Evolutionary conservation across 92 coral and sea anemone genomes (phyloP), one percentile per base, ranked within the genome.

Genomic region (Galaxea fascicularis): DNA sequence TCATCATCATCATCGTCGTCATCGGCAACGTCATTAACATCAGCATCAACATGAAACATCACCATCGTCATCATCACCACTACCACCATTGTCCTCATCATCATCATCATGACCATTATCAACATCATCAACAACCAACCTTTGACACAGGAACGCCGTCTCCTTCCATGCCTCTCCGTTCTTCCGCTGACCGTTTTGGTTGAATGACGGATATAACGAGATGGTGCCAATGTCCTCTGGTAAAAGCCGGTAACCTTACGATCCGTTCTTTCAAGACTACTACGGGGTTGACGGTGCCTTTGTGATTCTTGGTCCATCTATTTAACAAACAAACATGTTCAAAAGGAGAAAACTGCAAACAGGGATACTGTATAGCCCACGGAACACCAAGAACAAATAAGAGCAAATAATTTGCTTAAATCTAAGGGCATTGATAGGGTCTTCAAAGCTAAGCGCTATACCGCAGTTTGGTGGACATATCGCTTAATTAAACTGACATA

Each of bases 171-270:
- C 57, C 60, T 69, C 57, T 82, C 47, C 71, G 66, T 6, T 54
- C 70, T 8, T 59, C 86, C 10, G 78, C 71, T 41, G 69, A 54
- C 17, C 56, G 65, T 56, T 84, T 91, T 10, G 95, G 63, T 63
- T 84, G 91, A 49, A 71, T 82, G 65, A 89, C 93, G 29, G 99
- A 97, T 14, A 97, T 68, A 16, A 90, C 98, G 45, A 97, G 82
- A 76, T 97, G 99, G 79, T 89, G 93, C 99, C 99, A 97, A 13
- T 85, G 90, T 71, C 96, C 96, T 26, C 93, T 86, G n/a, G 94
- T 91, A 29, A 97, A 64, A 13, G 92, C 94, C 47, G 93, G 89
- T 20, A 89, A 77, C 35, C 90, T 82, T 46, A 95, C 46, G 15
- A 76, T 84, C 57, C 85, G 83, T 86, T 94, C 92, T 52, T 84